Base-by-base conservation (phyloP, 2,888 invertebrate species). In the Drosophila birchii region DNA sequence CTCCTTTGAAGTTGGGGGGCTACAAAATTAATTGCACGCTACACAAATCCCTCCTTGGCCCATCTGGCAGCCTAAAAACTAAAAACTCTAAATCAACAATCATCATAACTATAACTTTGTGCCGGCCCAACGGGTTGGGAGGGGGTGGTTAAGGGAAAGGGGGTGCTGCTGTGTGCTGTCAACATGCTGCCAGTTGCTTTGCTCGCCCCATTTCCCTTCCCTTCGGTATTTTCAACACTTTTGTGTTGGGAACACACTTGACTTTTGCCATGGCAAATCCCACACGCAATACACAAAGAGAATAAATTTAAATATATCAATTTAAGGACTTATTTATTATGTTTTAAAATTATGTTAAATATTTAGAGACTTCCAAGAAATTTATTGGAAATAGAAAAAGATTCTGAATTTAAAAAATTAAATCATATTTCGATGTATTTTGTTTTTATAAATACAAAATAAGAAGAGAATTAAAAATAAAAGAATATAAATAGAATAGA, bases 71-170 rank as follows among this genome's bases (percentile, higher is more conserved):
- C 20, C 51, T 58, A 59, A 47, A 76, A 79, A 69, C 78, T 78
- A 79, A 76, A 73, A 88, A 78, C 84, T 84, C 82, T 88, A 88
- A 83, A 88, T 83, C 83, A 83, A 88, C 83, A 83, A 88, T 88
- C 88, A 88, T 86, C 88, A 88, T 83, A 88, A 88, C 81, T 83
- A 81, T 80, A 82, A 81, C 75, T 82, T 67, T 56, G 55, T 43
- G 36, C 41, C 23, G 53, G 56, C 47, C 47, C 32, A 56, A 67
- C 54, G 26, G 49, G 26, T 2, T 7, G n/a, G 29, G 5, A 16
- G 38, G 39, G 5, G 26, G 36, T 18, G 29, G 14, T 26, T 20
- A 4, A 12, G 14, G n/a, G 44, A 23, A 44, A 45, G 58, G 20
- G 51, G 59, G 64, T 54, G 20, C 51, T 34, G 51, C 51, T 51